Base-by-base conservation (phyloP, 2,797 vertebrate genomes). In the Alosa sapidissima region DNA sequence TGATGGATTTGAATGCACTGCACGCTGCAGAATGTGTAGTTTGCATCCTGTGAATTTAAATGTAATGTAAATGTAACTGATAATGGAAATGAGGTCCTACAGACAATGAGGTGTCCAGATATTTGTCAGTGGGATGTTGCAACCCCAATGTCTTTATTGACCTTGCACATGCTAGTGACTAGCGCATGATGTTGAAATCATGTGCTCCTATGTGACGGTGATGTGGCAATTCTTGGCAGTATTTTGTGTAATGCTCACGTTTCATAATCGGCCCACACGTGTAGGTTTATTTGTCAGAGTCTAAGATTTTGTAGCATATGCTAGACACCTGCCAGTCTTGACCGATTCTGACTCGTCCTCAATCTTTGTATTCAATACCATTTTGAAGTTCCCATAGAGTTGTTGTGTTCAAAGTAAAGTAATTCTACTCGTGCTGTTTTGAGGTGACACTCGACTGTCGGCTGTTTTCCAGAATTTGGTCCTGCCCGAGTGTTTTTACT, bases 401-500 rank as follows among this genome's bases (percentile, higher is more conserved):
- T 16, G 16, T 2, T 19, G 41, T 47, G 14, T 2, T 45, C 0
- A 78, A 47, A 78, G 72, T 5, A 16, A 19, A 21, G 41, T 45
- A 1, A 1, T 19, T 47, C 8, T 6, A 6, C 72, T 7, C 41
- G 28, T 78, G 41, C 16, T 78, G 6, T 45, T 8, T 47, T 19
- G 19, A 65, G n/a, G 41, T 41, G 41, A 41, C 41, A 2, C 2
- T 28, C 10, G 24, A 65, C 60, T 78, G 41, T 81, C 75, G 54
- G 84, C 54, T 91, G 10, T 92, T 68, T 82, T 85, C 84, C 81
- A 99, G 98, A 99, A 99, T 91, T 93, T 98, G 81, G 93, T 96
- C 81, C 96, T 99, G 58, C 96, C 97, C 3, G 97, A 98, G 88
- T 96, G 95, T 91, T 99, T 99, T 95, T 98, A 97, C 92, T 97